A percentile compares a stretch with the other conserved stretches of the same genome.
phyloP scores from a whole-genome alignment of 2,888 invertebrate genomes.

The Sinelater perroti region DNA sequence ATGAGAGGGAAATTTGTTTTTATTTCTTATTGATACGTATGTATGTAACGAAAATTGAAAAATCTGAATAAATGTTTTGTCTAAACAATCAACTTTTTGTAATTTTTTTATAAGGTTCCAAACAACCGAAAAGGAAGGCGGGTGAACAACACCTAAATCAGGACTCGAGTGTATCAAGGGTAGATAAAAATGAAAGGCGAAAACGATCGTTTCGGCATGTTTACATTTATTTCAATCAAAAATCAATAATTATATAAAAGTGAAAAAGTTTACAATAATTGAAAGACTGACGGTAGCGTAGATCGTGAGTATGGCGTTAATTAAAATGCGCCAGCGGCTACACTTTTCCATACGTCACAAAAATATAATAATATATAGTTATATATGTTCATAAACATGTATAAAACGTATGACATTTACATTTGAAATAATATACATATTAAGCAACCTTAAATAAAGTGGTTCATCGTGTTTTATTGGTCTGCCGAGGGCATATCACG shows the following conservation, averaged over 20 bases:
- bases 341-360: constrained; percentile 57
- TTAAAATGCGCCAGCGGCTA: constrained; percentile 29
- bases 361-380: constrained; percentile 56
- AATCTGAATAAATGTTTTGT: too few species aligned
- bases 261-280: constrained; percentile 61
- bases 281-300: constrained; percentile 61
- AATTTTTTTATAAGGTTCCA: too few species aligned
- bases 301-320: constrained; percentile 56
- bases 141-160: too few species aligned
- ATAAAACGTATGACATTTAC: constrained; percentile 60
- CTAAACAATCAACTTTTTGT: too few species aligned
- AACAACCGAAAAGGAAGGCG: too few species aligned
- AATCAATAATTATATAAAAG: constrained; percentile 60
- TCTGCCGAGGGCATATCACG: constrained; percentile 58
- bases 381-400: constrained; percentile 59
- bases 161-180: background rate
- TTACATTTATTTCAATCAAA: constrained; percentile 62
- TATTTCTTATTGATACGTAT: too few species aligned
- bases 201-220: constrained; percentile 56
- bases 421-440: constrained; percentile 56
- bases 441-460: constrained; percentile 56
- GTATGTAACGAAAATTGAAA: too few species aligned
- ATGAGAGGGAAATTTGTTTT: too few species aligned
- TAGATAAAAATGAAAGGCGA: constrained; percentile 2
- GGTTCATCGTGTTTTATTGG: constrained; percentile 50